Evolutionary conservation across 2,888 invertebrate species (phyloP).

Genomic region (Epirrhoe tristata): DNA sequence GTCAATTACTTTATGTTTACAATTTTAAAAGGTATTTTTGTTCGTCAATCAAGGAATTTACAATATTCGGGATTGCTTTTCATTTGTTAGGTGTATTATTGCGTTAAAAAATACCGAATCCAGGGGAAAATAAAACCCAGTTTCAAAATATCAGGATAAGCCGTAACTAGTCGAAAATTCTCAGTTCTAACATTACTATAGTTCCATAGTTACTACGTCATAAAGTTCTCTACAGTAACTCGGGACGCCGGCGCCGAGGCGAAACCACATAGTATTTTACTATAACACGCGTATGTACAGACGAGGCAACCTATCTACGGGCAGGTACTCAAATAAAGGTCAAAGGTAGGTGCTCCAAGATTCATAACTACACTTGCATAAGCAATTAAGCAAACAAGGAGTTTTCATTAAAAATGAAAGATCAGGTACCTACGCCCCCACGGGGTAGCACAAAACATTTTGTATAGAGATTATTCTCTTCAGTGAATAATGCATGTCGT

Average conservation of each 20-base stretch:
- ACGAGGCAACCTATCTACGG: background rate
- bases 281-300: background rate
- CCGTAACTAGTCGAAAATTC: background rate
- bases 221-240: background rate
- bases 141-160: background rate
- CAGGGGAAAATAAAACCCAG: background rate
- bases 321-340: slow-evolving; percentile 5
- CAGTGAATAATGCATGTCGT: slow-evolving; percentile 60
- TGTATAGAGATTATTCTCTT: slow-evolving; percentile 57
- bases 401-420: slow-evolving; percentile 64
- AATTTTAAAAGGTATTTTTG: background rate
- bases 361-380: slow-evolving; percentile 20
- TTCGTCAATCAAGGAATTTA: background rate
- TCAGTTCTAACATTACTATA: background rate
- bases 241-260: background rate
- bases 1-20: background rate
- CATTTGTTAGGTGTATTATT: background rate
- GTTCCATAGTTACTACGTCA: background rate
- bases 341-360: slow-evolving; percentile 10
- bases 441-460: slow-evolving; percentile 52
- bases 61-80: background rate
- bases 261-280: background rate
- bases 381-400: slow-evolving; percentile 60
- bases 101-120: background rate
- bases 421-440: slow-evolving; percentile 48